These are phyloP conservation scores for Sycophaga agraensis DNA, from an alignment of 1,140 invertebrate species.

Conservation along the genomic window DNA sequence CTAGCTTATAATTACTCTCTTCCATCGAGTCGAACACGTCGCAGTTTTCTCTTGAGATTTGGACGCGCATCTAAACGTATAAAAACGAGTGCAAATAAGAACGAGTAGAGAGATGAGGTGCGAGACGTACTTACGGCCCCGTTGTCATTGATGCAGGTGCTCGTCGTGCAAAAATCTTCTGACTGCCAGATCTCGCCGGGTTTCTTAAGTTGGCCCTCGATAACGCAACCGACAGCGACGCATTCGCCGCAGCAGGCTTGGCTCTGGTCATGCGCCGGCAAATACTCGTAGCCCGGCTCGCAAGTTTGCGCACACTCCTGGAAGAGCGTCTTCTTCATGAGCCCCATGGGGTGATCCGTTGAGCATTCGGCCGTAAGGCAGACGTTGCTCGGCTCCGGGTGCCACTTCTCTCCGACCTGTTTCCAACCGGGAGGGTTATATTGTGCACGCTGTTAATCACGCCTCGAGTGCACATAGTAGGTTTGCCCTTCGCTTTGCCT, in stretches of 20 bases:
- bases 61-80: conserved; percentile 51
- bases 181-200: conserved; percentile 63
- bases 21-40: conserved; percentile 45
- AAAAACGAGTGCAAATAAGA: conserved; percentile 17
- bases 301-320: conserved; percentile 43
- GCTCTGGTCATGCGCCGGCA: conserved; percentile 40
- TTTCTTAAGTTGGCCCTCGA: conserved; percentile 55
- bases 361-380: conserved; percentile 61
- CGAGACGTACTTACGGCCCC: conserved; percentile 58
- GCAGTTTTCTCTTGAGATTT: conserved; percentile 52
- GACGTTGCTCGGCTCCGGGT: conserved; percentile 52
- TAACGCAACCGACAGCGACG: conserved; percentile 62
- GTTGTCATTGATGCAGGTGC: conserved; percentile 58
- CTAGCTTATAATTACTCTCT: conserved; percentile 57
- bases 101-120: no score
- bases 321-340: conserved; percentile 50
- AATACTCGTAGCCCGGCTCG: conserved; percentile 53
- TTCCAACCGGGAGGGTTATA: no score
- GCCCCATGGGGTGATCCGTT: conserved; percentile 45
- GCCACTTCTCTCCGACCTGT: conserved; percentile 63
- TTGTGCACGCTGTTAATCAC: no score
- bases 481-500: no score
- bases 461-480: no score
- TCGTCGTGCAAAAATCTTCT: conserved; percentile 63
- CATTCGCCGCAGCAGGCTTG: conserved; percentile 69